Conservation (phyloP, 2,113 vertebrate species). For the Saccopteryx leptura region DNA sequence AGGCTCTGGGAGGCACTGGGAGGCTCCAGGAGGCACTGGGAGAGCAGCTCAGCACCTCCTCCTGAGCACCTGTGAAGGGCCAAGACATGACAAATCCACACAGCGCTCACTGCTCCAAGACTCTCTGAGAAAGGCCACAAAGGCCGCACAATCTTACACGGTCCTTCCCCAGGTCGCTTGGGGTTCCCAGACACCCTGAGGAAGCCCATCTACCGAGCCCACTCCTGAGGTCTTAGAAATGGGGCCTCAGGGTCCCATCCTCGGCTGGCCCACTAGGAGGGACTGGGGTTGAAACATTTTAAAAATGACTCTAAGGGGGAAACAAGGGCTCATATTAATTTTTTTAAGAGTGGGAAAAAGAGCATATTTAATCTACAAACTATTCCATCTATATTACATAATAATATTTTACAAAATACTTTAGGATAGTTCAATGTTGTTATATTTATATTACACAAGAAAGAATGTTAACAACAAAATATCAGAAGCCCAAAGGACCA, state of each 20-base stretch:
- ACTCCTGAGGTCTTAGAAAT: constrained; percentile 58
- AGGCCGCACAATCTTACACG: constrained; percentile 75
- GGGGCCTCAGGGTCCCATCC: neutral
- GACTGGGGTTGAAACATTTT: neutral
- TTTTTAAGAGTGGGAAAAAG: neutral
- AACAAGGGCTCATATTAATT: neutral
- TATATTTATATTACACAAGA: neutral
- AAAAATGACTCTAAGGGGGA: neutral
- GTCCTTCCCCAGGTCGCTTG: constrained; percentile 17
- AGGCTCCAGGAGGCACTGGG: constrained; percentile 71
- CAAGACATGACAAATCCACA: constrained; percentile 70
- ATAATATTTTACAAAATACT: constrained; percentile 30
- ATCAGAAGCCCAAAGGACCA: neutral
- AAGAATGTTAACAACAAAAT: neutral
- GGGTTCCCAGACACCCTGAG: constrained; percentile 72
- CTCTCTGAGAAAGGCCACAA: constrained; percentile 81
- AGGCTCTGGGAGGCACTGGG: constrained; percentile 76
- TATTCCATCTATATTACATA: neutral
- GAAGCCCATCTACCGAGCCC: constrained; percentile 74
- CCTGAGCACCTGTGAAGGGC: constrained; percentile 88
- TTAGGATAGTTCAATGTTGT: neutral
- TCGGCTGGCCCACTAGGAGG: neutral
- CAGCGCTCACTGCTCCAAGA: constrained; percentile 85
- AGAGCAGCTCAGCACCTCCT: constrained; percentile 51
- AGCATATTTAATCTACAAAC: neutral